Conservation (phyloP, 1,140 invertebrate genomes). For the Drosophila sp. region DNA sequence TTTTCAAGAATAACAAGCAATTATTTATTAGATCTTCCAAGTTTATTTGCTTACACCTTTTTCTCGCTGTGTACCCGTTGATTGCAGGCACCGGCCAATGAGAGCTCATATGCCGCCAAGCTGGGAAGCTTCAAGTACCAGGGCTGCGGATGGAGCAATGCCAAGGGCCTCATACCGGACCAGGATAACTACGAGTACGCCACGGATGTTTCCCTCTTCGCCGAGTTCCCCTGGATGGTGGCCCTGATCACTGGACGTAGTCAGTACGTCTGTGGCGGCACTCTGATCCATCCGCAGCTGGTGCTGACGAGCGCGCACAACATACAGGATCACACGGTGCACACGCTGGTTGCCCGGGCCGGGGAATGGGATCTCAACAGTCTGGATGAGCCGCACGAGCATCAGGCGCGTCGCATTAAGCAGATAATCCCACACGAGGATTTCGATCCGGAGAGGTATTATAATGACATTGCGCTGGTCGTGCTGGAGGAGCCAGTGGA, state of each 20-base stretch:
- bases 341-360: constrained; percentile 85
- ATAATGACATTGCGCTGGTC: constrained; percentile 90
- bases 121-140: constrained; percentile 52
- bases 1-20: neutral
- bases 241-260: constrained; percentile 87
- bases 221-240: constrained; percentile 92
- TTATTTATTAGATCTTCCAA: no score
- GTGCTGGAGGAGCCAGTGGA: constrained; percentile 87
- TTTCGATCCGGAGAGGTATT: constrained; percentile 85
- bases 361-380: constrained; percentile 91
- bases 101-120: constrained; percentile 51
- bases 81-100: constrained; percentile 31
- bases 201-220: constrained; percentile 86
- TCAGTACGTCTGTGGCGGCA: constrained; percentile 88
- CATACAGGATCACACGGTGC: constrained; percentile 69
- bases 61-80: no score
- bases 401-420: constrained; percentile 88
- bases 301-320: constrained; percentile 89
- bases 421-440: constrained; percentile 86
- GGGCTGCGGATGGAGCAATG: constrained; percentile 89
- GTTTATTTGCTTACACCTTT: no score
- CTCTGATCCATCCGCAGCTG: constrained; percentile 87
- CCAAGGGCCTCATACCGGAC: constrained; percentile 88
- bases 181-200: constrained; percentile 87
- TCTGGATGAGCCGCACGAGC: constrained; percentile 84